These are phyloP conservation scores for Rhagonycha fulva DNA, from an alignment of 2,888 invertebrate species.

Conservation along the genomic window DNA sequence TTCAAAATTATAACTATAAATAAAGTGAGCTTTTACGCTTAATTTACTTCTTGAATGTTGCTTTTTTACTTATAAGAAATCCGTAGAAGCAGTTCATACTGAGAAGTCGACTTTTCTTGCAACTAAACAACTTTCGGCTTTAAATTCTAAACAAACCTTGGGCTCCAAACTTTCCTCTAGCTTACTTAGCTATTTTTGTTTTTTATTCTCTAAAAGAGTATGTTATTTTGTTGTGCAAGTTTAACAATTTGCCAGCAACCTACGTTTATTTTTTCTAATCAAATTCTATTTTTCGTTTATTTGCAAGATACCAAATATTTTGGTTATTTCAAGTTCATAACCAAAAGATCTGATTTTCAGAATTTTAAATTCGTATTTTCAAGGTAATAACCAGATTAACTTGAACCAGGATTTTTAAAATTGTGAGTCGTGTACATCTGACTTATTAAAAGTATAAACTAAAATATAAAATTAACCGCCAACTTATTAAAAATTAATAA, in stretches of 20 bases:
- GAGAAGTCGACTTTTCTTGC: background rate
- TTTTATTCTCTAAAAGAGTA: background rate
- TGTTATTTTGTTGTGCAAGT: background rate
- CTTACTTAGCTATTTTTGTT: background rate
- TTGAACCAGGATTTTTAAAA: too few species aligned
- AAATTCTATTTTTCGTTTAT: too few species aligned
- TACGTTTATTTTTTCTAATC: too few species aligned
- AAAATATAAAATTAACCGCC: too few species aligned
- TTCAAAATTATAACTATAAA: background rate
- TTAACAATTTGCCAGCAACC: background rate
- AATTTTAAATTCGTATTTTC: too few species aligned
- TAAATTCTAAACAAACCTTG: background rate
- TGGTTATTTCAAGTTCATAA: too few species aligned
- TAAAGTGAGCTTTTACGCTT: background rate
- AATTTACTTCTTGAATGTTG: background rate
- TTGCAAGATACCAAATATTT: too few species aligned
- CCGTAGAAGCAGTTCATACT: background rate
- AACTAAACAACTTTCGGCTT: background rate
- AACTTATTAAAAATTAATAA: too few species aligned
- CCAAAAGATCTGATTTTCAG: too few species aligned
- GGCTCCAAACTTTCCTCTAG: background rate
- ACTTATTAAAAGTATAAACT: too few species aligned
- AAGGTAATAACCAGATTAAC: too few species aligned
- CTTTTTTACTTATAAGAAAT: background rate
- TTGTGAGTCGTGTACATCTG: too few species aligned